Evolutionary conservation across 2,797 vertebrate species (phyloP).

Genomic region (Tapirus indicus): DNA sequence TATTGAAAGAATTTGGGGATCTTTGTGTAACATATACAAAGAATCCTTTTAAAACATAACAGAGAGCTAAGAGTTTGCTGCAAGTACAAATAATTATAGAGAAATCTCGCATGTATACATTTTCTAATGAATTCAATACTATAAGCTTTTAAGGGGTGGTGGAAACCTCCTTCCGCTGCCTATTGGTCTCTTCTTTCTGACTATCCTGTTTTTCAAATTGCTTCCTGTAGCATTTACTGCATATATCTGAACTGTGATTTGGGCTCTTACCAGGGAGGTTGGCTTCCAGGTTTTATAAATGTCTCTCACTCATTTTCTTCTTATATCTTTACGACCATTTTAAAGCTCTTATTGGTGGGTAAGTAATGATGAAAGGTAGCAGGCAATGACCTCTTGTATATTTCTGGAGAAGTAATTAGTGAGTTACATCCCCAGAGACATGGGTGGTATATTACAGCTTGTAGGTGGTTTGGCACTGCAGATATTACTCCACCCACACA

Average conservation of each 20-base stretch:
- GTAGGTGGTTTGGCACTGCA: slow-evolving; percentile 81
- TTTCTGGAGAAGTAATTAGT: slow-evolving; percentile 87
- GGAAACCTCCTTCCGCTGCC: background rate
- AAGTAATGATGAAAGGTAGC: slow-evolving; percentile 85
- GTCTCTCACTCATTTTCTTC: slow-evolving; percentile 74
- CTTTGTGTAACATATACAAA: background rate
- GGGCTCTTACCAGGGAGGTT: slow-evolving; percentile 64
- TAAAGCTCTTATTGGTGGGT: slow-evolving; percentile 77
- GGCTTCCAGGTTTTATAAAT: slow-evolving; percentile 74
- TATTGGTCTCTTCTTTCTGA: slow-evolving; percentile 64
- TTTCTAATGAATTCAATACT: background rate
- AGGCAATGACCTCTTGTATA: slow-evolving; percentile 82
- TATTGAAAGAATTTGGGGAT: background rate
- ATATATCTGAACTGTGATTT: slow-evolving; percentile 65
- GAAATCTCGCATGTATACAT: background rate
- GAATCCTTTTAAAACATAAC: background rate
- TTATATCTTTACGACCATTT: slow-evolving; percentile 71
- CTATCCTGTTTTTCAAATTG: slow-evolving; percentile 66
- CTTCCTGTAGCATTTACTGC: slow-evolving; percentile 47
- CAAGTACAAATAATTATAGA: background rate
- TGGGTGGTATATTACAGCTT: slow-evolving; percentile 84
- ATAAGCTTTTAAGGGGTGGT: background rate
- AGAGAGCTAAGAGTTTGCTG: background rate
- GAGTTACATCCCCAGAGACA: slow-evolving; percentile 79
- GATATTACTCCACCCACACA: slow-evolving; percentile 80